Evolutionary conservation across 2,797 vertebrate genomes (phyloP).

Genomic region (Scolopax bukidnonensis): DNA sequence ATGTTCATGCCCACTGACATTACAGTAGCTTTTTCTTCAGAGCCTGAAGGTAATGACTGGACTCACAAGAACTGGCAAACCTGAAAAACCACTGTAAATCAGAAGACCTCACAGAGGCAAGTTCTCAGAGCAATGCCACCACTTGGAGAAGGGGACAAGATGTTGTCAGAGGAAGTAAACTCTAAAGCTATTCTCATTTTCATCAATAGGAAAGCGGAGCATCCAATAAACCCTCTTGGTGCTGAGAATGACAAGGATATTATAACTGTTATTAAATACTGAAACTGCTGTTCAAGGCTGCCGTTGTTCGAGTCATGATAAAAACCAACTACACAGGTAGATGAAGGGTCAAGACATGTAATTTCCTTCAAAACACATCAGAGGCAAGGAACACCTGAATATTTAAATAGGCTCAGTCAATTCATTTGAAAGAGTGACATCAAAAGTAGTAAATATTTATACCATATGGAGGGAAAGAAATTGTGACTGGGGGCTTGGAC

Average conservation of each 20-base stretch:
- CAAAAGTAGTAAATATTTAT: slow-evolving; percentile 28
- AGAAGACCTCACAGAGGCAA: background rate
- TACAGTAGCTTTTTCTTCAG: background rate
- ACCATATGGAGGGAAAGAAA: background rate
- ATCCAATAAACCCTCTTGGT: background rate
- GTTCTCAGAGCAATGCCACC: background rate
- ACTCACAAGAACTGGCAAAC: background rate
- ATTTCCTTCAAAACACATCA: background rate
- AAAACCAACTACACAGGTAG: accelerated
- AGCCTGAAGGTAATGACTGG: background rate
- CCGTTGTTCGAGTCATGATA: background rate
- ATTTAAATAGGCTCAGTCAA: background rate
- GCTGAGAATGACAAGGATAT: background rate
- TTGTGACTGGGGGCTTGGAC: background rate
- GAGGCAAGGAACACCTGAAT: background rate
- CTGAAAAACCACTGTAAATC: background rate
- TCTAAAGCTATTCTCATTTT: background rate
- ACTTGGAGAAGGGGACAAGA: background rate
- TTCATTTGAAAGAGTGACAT: background rate
- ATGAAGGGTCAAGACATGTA: background rate
- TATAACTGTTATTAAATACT: background rate
- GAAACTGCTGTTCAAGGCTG: background rate
- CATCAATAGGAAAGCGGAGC: background rate
- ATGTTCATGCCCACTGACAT: background rate
- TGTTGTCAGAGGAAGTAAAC: background rate